These are phyloP conservation scores for Proisotoma minuta DNA, from an alignment of 2,888 invertebrate species.

Conservation along the genomic window DNA sequence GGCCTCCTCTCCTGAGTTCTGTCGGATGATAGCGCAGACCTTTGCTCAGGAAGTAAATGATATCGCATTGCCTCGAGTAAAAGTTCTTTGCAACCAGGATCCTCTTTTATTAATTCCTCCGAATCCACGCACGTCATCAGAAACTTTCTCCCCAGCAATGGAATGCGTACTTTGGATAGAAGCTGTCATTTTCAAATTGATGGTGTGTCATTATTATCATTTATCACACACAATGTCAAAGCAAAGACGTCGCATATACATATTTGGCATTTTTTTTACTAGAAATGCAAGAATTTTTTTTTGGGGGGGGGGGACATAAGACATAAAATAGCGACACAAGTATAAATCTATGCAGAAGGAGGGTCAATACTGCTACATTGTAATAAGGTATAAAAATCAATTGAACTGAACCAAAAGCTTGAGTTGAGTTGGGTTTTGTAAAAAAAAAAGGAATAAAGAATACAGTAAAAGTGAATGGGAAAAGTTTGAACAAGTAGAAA, in stretches of 20 bases:
- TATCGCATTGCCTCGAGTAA: slow-evolving; percentile 67
- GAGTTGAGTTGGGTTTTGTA: no score
- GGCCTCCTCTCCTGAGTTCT: slow-evolving; percentile 63
- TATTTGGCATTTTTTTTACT: slow-evolving; percentile 4
- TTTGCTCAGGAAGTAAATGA: slow-evolving; percentile 64
- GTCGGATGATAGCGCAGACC: slow-evolving; percentile 60
- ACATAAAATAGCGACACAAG: no score
- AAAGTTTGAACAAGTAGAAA: not conserved
- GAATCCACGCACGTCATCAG: slow-evolving; percentile 64
- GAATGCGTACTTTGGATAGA: slow-evolving; percentile 62
- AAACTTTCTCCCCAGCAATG: slow-evolving; percentile 62
- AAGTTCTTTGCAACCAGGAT: slow-evolving; percentile 61
- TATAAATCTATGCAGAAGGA: no score
- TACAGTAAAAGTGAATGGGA: no score
- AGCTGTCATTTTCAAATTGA: slow-evolving; percentile 51
- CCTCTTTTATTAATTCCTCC: slow-evolving; percentile 62
- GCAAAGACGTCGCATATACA: not conserved
- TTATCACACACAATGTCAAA: not conserved
- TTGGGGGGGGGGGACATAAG: not conserved
- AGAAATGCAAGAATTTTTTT: not conserved
- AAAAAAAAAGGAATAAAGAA: no score
- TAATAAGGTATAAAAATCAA: no score
- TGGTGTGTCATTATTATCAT: slow-evolving; percentile 18
- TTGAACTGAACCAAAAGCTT: no score
- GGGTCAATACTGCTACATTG: no score